Evolutionary conservation across 2,888 invertebrate genomes (phyloP).

Genomic region (Fragum sueziense): DNA sequence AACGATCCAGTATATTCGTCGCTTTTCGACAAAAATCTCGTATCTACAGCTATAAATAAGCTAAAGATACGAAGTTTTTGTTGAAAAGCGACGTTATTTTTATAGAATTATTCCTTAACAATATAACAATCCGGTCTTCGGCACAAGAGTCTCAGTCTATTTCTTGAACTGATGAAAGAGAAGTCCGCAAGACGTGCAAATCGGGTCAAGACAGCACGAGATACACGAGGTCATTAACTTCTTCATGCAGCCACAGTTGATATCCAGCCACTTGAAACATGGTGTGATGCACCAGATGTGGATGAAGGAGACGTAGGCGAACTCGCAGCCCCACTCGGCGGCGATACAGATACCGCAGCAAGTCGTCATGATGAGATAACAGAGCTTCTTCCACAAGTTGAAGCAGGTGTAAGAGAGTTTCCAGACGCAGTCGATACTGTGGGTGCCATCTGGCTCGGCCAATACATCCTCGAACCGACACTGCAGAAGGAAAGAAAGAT

Average conservation of each 20-base stretch:
- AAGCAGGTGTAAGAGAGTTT: conserved; percentile 86
- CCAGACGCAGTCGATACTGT: conserved; percentile 87
- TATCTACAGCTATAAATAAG: no score
- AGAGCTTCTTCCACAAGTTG: conserved; percentile 86
- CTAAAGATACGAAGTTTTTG: no score
- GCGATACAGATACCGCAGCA: conserved; percentile 87
- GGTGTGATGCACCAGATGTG: conserved; percentile 90
- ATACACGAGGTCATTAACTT: conserved; percentile 59
- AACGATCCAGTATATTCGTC: no score
- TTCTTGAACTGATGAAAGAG: conserved; percentile 59
- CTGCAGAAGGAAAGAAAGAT: conserved; percentile 45
- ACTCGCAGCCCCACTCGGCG: conserved; percentile 83
- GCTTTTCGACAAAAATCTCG: no score
- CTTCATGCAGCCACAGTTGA: conserved; percentile 81
- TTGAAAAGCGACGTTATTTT: no score
- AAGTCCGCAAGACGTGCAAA: conserved; percentile 55
- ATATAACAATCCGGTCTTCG: neutral
- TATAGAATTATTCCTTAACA: conserved; percentile 7
- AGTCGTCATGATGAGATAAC: conserved; percentile 87
- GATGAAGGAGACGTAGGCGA: conserved; percentile 84
- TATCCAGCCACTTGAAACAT: conserved; percentile 86
- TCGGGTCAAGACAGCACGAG: conserved; percentile 58
- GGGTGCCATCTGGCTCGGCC: conserved; percentile 71
- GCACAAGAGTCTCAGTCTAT: neutral
- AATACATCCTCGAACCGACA: conserved; percentile 72